Percentiles rank a stretch among this genome's conserved stretches.
These are phyloP conservation scores for Cyanoliseus patagonus DNA, from an alignment of 2,113 vertebrate species.

Conservation along the genomic window DNA sequence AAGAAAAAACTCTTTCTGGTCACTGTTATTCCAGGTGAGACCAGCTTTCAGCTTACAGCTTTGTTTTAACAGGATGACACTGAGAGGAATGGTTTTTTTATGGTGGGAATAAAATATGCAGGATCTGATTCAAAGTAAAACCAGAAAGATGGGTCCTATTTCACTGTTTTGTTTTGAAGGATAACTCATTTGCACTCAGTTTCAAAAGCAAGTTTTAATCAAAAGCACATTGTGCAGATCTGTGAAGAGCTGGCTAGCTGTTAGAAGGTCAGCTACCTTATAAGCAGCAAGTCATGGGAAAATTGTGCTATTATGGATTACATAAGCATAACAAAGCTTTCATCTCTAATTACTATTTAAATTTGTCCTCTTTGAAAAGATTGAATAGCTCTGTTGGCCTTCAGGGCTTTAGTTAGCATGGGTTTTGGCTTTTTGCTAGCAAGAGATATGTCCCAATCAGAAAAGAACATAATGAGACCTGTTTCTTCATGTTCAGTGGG, in stretches of 20 bases:
- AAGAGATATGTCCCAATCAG: not conserved
- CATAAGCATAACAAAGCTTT: conserved; percentile 60
- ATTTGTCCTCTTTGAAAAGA: conserved; percentile 32
- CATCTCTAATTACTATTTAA: conserved; percentile 52
- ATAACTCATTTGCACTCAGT: conserved; percentile 16
- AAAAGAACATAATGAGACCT: not conserved
- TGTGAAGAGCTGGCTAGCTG: conserved; percentile 1
- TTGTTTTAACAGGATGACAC: not conserved
- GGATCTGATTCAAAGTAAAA: not conserved
- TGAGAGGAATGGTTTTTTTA: not conserved
- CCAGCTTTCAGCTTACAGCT: not conserved
- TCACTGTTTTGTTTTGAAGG: not conserved
- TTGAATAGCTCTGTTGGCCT: conserved; percentile 4
- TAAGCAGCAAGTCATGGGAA: conserved; percentile 58
- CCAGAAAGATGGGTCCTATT: not conserved
- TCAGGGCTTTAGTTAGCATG: not conserved
- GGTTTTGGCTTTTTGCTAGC: not conserved
- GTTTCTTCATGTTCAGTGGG: not conserved
- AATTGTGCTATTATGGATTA: conserved; percentile 37
- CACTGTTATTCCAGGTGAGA: not conserved
- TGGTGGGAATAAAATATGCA: not conserved
- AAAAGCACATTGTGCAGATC: conserved; percentile 37
- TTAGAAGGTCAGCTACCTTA: conserved; percentile 44
- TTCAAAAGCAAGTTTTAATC: conserved; percentile 50
- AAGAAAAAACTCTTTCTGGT: not conserved